Conservation (phyloP, 2,113 vertebrate species). For the Agelaius tricolor region DNA sequence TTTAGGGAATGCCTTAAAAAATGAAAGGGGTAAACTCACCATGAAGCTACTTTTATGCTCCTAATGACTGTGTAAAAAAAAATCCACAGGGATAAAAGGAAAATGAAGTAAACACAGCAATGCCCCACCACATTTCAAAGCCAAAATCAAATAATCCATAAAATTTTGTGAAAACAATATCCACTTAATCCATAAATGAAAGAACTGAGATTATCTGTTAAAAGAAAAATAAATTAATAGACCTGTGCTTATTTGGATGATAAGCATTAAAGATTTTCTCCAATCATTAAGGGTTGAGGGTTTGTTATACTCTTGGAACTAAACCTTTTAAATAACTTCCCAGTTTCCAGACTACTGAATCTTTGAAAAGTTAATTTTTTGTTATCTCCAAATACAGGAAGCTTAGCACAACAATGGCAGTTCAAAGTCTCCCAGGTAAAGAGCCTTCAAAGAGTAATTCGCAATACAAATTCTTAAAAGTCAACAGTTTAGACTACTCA, state of each 20-base stretch:
- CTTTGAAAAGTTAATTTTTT: constrained; percentile 82
- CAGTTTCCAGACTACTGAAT: constrained; percentile 68
- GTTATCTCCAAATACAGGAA: constrained; percentile 73
- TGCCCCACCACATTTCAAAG: constrained; percentile 26
- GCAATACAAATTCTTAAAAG: constrained; percentile 79
- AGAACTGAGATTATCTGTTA: constrained; percentile 1
- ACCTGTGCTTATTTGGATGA: background rate
- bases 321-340: constrained; percentile 71
- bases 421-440: constrained; percentile 81
- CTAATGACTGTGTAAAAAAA: constrained; percentile 47
- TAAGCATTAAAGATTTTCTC: constrained; percentile 26
- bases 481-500: constrained; percentile 78
- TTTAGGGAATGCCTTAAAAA: constrained; percentile 20
- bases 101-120: constrained; percentile 41
- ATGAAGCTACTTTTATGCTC: constrained; percentile 18
- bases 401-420: constrained; percentile 74
- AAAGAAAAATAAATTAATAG: background rate
- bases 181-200: constrained; percentile 24
- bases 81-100: constrained; percentile 18
- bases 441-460: constrained; percentile 79
- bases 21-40: constrained; percentile 8
- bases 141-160: background rate
- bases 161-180: constrained; percentile 34
- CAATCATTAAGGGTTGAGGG: constrained; percentile 48
- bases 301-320: constrained; percentile 33